phyloP scores from a whole-genome alignment of 1,140 invertebrate genomes.

The Drosophila sturtevanti region DNA sequence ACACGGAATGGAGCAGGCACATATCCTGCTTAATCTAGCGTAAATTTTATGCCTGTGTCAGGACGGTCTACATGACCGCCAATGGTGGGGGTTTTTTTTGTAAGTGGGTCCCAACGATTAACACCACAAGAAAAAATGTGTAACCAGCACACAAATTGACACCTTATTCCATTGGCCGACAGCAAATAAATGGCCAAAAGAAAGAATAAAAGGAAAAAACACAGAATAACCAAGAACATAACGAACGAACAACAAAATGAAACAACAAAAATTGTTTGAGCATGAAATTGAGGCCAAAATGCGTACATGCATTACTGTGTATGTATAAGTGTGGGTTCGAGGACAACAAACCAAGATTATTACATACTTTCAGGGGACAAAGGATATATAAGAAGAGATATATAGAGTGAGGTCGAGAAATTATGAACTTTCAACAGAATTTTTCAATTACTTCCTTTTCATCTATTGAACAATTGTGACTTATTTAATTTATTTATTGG shows the following conservation, averaged over 20 bases:
- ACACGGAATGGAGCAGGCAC: neutral
- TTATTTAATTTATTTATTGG: too few species aligned
- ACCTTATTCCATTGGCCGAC: conserved; percentile 45
- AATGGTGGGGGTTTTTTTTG: conserved; percentile 17
- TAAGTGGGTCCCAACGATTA: conserved; percentile 50
- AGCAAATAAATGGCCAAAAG: conserved; percentile 18
- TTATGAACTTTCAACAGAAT: too few species aligned
- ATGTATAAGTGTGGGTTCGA: conserved; percentile 2
- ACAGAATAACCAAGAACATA: conserved; percentile 19
- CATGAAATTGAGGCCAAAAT: conserved; percentile 67
- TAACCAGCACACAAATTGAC: conserved; percentile 59
- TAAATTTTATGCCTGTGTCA: conserved; percentile 65
- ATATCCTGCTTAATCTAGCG: conserved; percentile 72
- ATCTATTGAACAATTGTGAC: too few species aligned
- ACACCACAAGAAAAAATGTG: conserved; percentile 60
- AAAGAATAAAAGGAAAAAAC: conserved; percentile 16
- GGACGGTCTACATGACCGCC: conserved; percentile 31
- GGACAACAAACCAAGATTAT: conserved; percentile 40
- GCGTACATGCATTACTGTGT: conserved; percentile 10
- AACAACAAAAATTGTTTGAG: conserved; percentile 76
- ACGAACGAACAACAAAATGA: conserved; percentile 49
- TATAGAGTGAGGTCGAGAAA: too few species aligned
- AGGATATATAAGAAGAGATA: neutral
- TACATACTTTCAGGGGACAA: conserved; percentile 56
- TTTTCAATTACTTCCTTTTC: too few species aligned